Evolutionary conservation across 2,888 invertebrate genomes (phyloP).

Genomic region (Tenthredo notha): DNA sequence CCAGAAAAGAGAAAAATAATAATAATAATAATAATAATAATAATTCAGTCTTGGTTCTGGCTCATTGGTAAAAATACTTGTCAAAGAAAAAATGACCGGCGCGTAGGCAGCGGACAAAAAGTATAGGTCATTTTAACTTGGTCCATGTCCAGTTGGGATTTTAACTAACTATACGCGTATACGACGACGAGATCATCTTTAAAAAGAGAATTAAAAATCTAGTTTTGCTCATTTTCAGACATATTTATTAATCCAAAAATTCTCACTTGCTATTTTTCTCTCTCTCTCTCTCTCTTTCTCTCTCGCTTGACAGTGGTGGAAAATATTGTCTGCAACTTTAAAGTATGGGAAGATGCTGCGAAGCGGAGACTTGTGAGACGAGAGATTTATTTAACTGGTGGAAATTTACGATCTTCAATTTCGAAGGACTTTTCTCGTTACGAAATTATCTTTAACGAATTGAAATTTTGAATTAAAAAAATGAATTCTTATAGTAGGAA

Average conservation of each 20-base stretch:
- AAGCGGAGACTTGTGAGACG: background rate
- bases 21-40: no score
- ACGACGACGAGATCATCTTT: background rate
- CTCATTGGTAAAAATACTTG: conserved; percentile 37
- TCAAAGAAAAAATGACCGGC: background rate
- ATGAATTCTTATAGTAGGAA: background rate
- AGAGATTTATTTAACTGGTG: background rate
- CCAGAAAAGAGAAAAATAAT: background rate
- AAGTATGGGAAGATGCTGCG: background rate
- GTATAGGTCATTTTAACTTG: background rate
- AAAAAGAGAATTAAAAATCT: background rate
- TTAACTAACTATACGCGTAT: background rate
- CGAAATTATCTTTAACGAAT: background rate
- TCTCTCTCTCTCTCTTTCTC: background rate
- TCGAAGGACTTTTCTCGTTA: background rate
- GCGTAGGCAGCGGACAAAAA: background rate
- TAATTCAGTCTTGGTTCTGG: background rate
- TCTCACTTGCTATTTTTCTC: background rate
- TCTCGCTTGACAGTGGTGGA: background rate
- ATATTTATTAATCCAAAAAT: background rate
- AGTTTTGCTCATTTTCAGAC: background rate
- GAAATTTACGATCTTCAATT: background rate
- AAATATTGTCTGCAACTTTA: background rate
- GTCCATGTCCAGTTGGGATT: background rate
- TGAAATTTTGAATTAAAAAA: no score